These are phyloP conservation scores for Picathartes gymnocephalus DNA, from an alignment of 2,113 vertebrate species.

Conservation along the genomic window DNA sequence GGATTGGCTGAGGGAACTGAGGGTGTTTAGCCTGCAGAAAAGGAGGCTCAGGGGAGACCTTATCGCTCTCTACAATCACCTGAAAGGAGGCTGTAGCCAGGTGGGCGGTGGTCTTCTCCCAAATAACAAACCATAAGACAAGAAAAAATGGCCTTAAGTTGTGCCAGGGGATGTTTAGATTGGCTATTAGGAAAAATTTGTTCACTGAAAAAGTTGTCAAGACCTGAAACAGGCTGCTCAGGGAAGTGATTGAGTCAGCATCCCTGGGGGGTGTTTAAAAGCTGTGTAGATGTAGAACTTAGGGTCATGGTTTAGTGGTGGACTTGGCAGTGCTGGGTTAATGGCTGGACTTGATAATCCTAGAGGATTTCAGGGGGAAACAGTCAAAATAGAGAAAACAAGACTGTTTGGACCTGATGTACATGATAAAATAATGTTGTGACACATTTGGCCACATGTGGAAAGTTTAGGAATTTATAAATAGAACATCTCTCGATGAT, in stretches of 20 bases:
- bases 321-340: background rate
- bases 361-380: background rate
- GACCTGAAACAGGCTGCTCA: background rate
- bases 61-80: accelerated
- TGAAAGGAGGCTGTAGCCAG: background rate
- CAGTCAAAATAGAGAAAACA: background rate
- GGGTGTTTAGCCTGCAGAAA: background rate
- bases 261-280: background rate
- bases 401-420: background rate
- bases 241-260: background rate
- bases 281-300: accelerated
- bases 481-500: background rate
- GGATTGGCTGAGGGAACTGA: background rate
- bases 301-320: background rate
- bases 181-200: background rate
- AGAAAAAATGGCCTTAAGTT: background rate
- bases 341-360: background rate
- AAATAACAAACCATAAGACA: background rate
- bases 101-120: accelerated
- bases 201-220: background rate
- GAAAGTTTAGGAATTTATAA: background rate
- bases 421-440: background rate
- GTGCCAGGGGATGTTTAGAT: background rate
- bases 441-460: background rate
- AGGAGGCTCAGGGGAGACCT: background rate